Conservation (phyloP, 2,797 vertebrate genomes). For the Phaenicophaeus curvirostris region DNA sequence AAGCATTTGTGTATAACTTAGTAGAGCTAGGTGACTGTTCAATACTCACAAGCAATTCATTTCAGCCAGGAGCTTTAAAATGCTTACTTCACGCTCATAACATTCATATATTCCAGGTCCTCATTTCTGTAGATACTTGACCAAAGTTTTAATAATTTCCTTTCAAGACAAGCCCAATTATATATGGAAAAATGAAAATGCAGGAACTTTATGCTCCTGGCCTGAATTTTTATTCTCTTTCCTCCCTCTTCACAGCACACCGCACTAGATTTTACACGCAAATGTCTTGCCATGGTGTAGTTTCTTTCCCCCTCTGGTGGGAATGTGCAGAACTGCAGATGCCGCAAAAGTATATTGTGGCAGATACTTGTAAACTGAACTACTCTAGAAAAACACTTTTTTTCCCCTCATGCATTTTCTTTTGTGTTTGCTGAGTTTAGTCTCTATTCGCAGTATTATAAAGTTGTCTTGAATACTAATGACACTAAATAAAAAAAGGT, state of each 20-base stretch:
- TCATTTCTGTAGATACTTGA: neutral
- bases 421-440: neutral
- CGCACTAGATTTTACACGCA: slow-evolving; percentile 11
- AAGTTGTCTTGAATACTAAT: neutral
- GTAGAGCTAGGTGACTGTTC: neutral
- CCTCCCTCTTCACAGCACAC: neutral
- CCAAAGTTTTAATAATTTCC: neutral
- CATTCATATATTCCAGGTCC: neutral
- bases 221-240: slow-evolving; percentile 1
- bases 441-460: neutral
- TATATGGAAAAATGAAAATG: slow-evolving; percentile 10
- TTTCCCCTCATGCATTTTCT: neutral
- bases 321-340: slow-evolving; percentile 53
- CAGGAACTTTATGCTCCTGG: neutral
- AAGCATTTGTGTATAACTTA: neutral
- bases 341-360: neutral
- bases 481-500: neutral
- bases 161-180: neutral
- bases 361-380: neutral
- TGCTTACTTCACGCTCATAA: neutral
- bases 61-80: slow-evolving; percentile 12
- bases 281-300: slow-evolving; percentile 8
- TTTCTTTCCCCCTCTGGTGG: slow-evolving; percentile 76
- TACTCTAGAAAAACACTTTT: neutral
- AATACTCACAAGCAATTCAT: neutral